Percentiles rank a stretch among this genome's conserved stretches.
Evolutionary conservation across 1,140 invertebrate species (phyloP).

Genomic region (Polyergus mexicanus): DNA sequence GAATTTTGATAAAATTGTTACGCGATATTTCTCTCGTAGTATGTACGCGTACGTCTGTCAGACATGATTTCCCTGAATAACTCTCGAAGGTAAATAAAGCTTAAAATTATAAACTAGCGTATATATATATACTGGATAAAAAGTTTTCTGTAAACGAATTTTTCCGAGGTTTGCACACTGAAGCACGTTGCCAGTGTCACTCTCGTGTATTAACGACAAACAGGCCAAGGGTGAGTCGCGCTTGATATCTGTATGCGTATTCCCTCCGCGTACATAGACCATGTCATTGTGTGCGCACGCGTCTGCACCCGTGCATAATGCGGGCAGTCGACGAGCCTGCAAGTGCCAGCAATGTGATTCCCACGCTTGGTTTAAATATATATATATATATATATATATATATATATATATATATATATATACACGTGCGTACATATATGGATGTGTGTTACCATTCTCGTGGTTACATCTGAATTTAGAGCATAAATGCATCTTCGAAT

Average conservation of each 20-base stretch:
- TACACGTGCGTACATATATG: not conserved
- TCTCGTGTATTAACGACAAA: slow-evolving; percentile 54
- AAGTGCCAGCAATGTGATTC: slow-evolving; percentile 56
- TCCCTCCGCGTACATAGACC: slow-evolving; percentile 28
- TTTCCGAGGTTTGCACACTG: slow-evolving; percentile 28
- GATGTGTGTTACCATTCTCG: too few relatives aligned
- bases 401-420: not conserved
- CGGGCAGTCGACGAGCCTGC: slow-evolving; percentile 39
- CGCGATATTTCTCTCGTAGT: not conserved
- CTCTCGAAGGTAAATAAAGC: slow-evolving; percentile 45
- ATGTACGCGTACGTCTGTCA: not conserved
- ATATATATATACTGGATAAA: slow-evolving; percentile 17
- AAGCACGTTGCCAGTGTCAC: slow-evolving; percentile 15
- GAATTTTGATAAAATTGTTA: not conserved
- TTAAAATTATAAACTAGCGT: slow-evolving; percentile 59
- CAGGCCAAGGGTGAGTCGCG: slow-evolving; percentile 40
- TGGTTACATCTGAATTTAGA: slow-evolving; percentile 31
- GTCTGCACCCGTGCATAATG: slow-evolving; percentile 52
- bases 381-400: not conserved
- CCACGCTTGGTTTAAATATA: slow-evolving; percentile 53
- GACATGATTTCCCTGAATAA: slow-evolving; percentile 47
- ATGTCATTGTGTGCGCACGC: slow-evolving; percentile 29
- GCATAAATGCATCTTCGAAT: slow-evolving; percentile 39
- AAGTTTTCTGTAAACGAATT: slow-evolving; percentile 57
- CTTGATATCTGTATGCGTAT: slow-evolving; percentile 51